These are phyloP conservation scores for Aphelenchoides besseyi DNA, from an alignment of 1,140 invertebrate genomes.

Conservation along the genomic window DNA sequence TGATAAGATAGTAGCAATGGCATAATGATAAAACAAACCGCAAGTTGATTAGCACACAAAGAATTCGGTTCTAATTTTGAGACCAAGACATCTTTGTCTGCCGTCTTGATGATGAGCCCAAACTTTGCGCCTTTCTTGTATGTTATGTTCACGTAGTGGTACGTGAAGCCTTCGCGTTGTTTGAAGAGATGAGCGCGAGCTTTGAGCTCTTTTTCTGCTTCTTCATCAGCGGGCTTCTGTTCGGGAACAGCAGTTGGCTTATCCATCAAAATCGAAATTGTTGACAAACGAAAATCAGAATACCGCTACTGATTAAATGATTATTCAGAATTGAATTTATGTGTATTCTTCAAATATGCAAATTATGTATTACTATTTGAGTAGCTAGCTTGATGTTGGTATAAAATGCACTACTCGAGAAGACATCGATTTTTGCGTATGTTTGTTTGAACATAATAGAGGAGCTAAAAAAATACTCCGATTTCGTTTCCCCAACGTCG, in stretches of 20 bases:
- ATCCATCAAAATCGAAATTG: too few species aligned
- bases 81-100: conserved; percentile 8
- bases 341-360: too few species aligned
- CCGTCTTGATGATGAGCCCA: conserved; percentile 17
- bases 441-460: too few species aligned
- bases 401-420: too few species aligned
- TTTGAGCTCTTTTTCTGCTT: not conserved
- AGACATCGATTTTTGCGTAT: too few species aligned
- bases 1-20: not conserved
- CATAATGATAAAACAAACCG: not conserved
- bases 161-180: not conserved
- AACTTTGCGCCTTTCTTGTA: conserved; percentile 17
- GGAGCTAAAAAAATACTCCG: conserved; percentile 36
- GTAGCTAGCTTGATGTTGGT: too few species aligned
- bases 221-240: not conserved
- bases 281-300: too few species aligned
- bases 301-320: too few species aligned
- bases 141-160: not conserved
- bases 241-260: not conserved
- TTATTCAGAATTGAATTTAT: too few species aligned
- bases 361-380: too few species aligned
- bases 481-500: conserved; percentile 43
- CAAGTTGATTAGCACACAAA: conserved; percentile 9
- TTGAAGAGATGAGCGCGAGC: conserved; percentile 1
- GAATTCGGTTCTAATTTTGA: conserved; percentile 20